phyloP scores from a whole-genome alignment of 2,797 vertebrate genomes.

The Chaunax sp. region DNA sequence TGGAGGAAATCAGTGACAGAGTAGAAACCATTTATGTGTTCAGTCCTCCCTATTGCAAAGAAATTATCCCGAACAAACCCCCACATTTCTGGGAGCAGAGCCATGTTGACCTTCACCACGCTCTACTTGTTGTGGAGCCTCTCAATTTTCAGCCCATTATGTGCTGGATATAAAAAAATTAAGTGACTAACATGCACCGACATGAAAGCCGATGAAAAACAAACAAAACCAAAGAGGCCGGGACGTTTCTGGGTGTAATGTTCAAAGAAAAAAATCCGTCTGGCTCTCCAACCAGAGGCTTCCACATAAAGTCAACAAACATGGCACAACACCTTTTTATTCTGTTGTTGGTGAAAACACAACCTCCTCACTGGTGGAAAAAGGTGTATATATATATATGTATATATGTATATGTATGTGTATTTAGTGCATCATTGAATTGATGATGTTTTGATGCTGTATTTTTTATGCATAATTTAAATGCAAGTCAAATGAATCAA shows the following conservation, averaged over 20 bases:
- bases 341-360: too few species aligned
- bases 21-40: conserved; percentile 67
- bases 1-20: conserved; percentile 67
- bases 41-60: conserved; percentile 56
- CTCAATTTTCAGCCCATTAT: conserved; percentile 59
- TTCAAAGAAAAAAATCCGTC: not conserved
- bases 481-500: not conserved
- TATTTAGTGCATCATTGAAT: too few species aligned
- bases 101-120: conserved; percentile 61
- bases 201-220: conserved; percentile 48
- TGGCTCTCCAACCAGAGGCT: not conserved
- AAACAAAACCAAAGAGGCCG: conserved; percentile 39
- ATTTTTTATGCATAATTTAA: too few species aligned
- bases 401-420: too few species aligned
- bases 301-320: not conserved
- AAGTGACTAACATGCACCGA: conserved; percentile 37
- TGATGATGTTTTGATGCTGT: too few species aligned
- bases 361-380: too few species aligned
- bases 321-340: too few species aligned
- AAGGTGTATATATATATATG: too few species aligned
- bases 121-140: conserved; percentile 59
- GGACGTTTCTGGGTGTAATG: not conserved
- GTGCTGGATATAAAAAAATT: conserved; percentile 44
- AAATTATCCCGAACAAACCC: conserved; percentile 64
- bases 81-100: conserved; percentile 28